Percentiles rank a stretch among this genome's conserved stretches.
These are phyloP conservation scores for Menidia menidia DNA, from an alignment of 2,797 vertebrate species.

Conservation along the genomic window DNA sequence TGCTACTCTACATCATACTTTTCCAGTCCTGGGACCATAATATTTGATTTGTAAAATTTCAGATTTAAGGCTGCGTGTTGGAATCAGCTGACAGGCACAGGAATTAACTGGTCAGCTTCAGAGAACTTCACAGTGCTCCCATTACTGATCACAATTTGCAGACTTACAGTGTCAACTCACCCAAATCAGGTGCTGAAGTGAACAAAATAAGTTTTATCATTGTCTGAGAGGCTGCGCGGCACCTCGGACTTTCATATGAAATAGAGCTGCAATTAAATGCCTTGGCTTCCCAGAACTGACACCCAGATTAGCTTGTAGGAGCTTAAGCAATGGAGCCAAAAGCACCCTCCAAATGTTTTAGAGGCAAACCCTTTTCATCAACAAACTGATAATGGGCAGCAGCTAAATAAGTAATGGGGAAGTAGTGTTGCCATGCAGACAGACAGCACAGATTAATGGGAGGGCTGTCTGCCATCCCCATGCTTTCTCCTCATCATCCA, in stretches of 20 bases:
- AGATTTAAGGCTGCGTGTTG: constrained; percentile 28
- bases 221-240: constrained; percentile 34
- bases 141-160: constrained; percentile 27
- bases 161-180: constrained; percentile 20
- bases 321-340: constrained; percentile 56
- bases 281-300: constrained; percentile 44
- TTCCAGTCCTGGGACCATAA: constrained; percentile 53
- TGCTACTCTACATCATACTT: constrained; percentile 18
- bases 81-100: constrained; percentile 35
- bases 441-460: constrained; percentile 78
- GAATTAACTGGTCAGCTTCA: constrained; percentile 43
- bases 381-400: constrained; percentile 69
- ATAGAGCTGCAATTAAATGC: constrained; percentile 64
- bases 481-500: constrained; percentile 68
- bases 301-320: constrained; percentile 52
- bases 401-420: constrained; percentile 74
- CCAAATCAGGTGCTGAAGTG: constrained; percentile 41
- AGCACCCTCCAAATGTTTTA: constrained; percentile 66
- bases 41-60: constrained; percentile 31
- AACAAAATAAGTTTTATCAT: constrained; percentile 27
- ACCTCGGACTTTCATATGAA: constrained; percentile 47
- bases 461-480: constrained; percentile 67
- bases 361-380: constrained; percentile 69
- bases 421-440: constrained; percentile 74
- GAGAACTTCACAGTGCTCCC: constrained; percentile 37